Percentiles rank a stretch among this genome's conserved stretches.
These are phyloP conservation scores for Pungitius pungitius DNA, from an alignment of 2,113 vertebrate genomes.

Conservation along the genomic window DNA sequence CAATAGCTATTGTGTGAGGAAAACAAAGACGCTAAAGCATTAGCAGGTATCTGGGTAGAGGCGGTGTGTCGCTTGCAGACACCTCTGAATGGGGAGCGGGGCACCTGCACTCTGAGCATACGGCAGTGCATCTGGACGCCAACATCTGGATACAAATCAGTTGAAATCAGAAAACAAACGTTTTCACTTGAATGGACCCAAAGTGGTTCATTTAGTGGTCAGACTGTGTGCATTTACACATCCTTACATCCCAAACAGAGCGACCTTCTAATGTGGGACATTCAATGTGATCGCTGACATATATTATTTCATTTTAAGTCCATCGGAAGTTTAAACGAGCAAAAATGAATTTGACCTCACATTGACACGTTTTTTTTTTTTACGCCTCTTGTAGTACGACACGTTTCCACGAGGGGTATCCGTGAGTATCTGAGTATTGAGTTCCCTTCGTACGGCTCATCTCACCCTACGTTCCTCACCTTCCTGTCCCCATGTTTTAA, in stretches of 20 bases:
- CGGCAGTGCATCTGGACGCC: slow-evolving; percentile 56
- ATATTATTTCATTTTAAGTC: slow-evolving; percentile 27
- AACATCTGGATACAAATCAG: slow-evolving; percentile 70
- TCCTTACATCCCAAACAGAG: neutral
- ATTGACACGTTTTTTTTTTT: too few relatives aligned
- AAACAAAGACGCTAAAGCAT: slow-evolving; percentile 48
- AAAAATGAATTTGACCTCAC: slow-evolving; percentile 10
- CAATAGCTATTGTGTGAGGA: slow-evolving; percentile 45
- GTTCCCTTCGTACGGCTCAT: neutral
- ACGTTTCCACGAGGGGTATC: too few relatives aligned
- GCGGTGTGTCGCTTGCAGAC: slow-evolving; percentile 22
- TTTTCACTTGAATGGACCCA: slow-evolving; percentile 59
- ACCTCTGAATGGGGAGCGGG: slow-evolving; percentile 14
- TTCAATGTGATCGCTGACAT: slow-evolving; percentile 5
- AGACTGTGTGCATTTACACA: slow-evolving; percentile 34
- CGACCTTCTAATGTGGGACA: neutral
- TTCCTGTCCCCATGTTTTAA: slow-evolving; percentile 8
- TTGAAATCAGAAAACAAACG: slow-evolving; percentile 52
- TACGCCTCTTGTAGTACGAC: too few relatives aligned
- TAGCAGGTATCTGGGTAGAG: slow-evolving; percentile 32
- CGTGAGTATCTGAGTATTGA: neutral
- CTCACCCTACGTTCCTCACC: neutral
- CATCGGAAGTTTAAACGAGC: slow-evolving; percentile 18
- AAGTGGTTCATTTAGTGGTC: slow-evolving; percentile 61
- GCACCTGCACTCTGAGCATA: slow-evolving; percentile 34